phyloP scores from a whole-genome alignment of 2,888 invertebrate genomes.

The Polyommatus iphigenia region DNA sequence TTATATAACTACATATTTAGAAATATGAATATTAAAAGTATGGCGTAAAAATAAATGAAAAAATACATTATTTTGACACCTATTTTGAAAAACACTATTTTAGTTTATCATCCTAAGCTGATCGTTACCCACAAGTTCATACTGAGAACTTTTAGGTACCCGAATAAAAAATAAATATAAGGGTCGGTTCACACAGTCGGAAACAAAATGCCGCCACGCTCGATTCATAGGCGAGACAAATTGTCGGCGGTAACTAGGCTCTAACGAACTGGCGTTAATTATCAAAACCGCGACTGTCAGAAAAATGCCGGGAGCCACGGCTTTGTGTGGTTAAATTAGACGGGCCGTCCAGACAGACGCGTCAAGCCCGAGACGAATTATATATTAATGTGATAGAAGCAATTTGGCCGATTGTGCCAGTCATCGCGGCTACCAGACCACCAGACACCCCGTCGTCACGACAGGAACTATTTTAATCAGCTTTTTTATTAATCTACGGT shows the following conservation, averaged over 20 bases:
- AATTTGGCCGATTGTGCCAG: slow-evolving; percentile 70
- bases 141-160: neutral
- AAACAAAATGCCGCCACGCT: neutral
- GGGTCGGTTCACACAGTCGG: neutral
- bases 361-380: slow-evolving; percentile 48
- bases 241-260: slow-evolving; percentile 55
- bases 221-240: slow-evolving; percentile 47
- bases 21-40: too few relatives aligned
- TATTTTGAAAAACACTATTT: neutral
- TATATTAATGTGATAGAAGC: slow-evolving; percentile 67
- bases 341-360: slow-evolving; percentile 60
- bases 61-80: neutral
- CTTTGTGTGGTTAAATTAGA: slow-evolving; percentile 76
- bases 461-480: slow-evolving; percentile 31
- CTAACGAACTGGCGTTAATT: slow-evolving; percentile 44
- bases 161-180: neutral
- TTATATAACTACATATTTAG: too few relatives aligned
- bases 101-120: neutral
- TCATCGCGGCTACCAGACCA: slow-evolving; percentile 49
- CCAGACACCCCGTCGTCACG: slow-evolving; percentile 37
- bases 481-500: slow-evolving; percentile 26
- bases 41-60: neutral
- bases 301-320: slow-evolving; percentile 68
- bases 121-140: neutral
- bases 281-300: slow-evolving; percentile 62